Base-by-base conservation (phyloP, 2,888 invertebrate species). In the Colostygia pectinataria region DNA sequence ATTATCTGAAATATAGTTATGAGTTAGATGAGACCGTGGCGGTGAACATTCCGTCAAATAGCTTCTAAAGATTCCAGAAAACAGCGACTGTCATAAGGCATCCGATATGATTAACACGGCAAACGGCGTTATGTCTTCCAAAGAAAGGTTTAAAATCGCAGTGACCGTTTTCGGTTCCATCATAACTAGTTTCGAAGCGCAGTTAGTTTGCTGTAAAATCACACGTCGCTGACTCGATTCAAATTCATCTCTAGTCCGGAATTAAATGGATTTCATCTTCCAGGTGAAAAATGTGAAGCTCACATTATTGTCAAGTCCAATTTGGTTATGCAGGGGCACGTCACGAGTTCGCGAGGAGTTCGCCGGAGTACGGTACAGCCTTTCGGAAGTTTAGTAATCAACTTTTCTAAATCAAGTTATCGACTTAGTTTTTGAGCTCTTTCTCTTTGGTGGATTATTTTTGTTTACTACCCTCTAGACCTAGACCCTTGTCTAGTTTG, bases 221-320 rank as follows among this genome's bases (percentile, higher is more conserved):
- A 36, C 33, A 15, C 32, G 15, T 4, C 14, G 41, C 24, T 25
- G 31, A 5, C 18, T 8, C 36, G 12, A 34, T 15, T 24, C 18
- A 18, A 48, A 20, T 25, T 24, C 29, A 27, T 32, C 20, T 25
- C n/a, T 24, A 34, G 40, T 34, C 18, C 12, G 15, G 23, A 25
- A 31, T 32, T 32, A 9, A 38, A 45, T 38, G 7, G 32, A 24
- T 25, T 37, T 31, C 23, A 9, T 31, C 10, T 32, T 36, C 14
- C 38, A 38, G 23, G 48, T 49, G 42, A 25, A 37, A 46, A 46
- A 47, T 42, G 39, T 27, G 10, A 34, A 53, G 48, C 25, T 45
- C 55, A 46, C 28, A 46, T 51, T 47, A 6, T 51, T 46, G 39
- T 50, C 12, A 42, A 20, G 45, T 50, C 50, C 47, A 47, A 55